Conservation (phyloP, 2,113 vertebrate species). For the Solenodon paradoxus region DNA sequence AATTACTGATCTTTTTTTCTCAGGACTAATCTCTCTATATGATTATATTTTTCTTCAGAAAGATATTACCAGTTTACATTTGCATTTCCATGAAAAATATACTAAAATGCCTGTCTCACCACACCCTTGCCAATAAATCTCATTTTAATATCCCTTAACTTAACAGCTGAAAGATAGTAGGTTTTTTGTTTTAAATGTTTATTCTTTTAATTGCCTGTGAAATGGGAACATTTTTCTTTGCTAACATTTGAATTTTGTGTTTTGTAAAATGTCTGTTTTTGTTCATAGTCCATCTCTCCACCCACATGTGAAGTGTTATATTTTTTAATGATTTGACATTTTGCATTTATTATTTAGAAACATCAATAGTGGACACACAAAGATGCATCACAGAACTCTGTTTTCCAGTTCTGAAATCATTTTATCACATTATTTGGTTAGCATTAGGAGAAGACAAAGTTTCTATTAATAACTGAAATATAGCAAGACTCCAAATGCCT, state of each 20-base stretch:
- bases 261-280: background rate
- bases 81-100: background rate
- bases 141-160: constrained; percentile 1
- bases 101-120: background rate
- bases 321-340: constrained; percentile 16
- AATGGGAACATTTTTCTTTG: background rate
- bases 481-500: background rate
- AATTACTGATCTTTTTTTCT: constrained; percentile 18
- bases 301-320: background rate
- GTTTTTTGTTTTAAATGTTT: background rate
- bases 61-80: background rate
- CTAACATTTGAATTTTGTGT: background rate
- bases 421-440: background rate
- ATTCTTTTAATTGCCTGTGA: background rate
- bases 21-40: background rate
- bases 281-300: background rate
- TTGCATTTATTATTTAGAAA: background rate
- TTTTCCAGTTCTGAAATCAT: background rate
- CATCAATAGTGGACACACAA: background rate
- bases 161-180: background rate
- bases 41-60: constrained; percentile 42
- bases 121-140: background rate
- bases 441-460: background rate
- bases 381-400: background rate
- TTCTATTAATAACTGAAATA: background rate